Percentiles rank a stretch among this genome's conserved stretches.
These are phyloP conservation scores for Pongo pygmaeus DNA, from an alignment of 2,113 vertebrate genomes.

Conservation along the genomic window DNA sequence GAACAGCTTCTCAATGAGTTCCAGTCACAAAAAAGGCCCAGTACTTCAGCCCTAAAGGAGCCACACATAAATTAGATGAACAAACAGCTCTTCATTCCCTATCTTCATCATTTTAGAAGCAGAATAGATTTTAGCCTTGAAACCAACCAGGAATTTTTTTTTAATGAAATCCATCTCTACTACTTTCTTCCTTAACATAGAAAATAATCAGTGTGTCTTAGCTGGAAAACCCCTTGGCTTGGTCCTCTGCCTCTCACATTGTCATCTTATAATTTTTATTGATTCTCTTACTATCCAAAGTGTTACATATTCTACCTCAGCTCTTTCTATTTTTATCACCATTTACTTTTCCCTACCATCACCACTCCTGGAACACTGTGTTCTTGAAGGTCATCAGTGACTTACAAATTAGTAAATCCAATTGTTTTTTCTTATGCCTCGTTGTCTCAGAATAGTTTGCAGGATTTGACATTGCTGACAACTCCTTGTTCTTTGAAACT, in stretches of 20 bases:
- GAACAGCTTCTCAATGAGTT: not conserved
- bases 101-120: not conserved
- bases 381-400: slow-evolving; percentile 41
- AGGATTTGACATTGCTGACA: not conserved
- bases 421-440: not conserved
- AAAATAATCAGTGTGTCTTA: not conserved
- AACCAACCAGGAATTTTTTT: slow-evolving; percentile 2
- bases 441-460: not conserved
- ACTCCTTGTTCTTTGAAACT: not conserved
- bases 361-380: not conserved
- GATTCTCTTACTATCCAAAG: not conserved
- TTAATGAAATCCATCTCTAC: not conserved
- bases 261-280: not conserved
- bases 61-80: not conserved
- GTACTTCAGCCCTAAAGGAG: not conserved
- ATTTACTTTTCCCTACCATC: not conserved
- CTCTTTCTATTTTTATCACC: slow-evolving; percentile 18
- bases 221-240: not conserved
- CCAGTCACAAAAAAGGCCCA: not conserved
- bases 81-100: not conserved
- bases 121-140: slow-evolving; percentile 1
- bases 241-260: not conserved
- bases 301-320: not conserved
- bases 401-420: slow-evolving; percentile 31
- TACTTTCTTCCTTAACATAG: not conserved